Base-by-base conservation (phyloP, 2,113 vertebrate species). In the Onychorhynchus coronatus region DNA sequence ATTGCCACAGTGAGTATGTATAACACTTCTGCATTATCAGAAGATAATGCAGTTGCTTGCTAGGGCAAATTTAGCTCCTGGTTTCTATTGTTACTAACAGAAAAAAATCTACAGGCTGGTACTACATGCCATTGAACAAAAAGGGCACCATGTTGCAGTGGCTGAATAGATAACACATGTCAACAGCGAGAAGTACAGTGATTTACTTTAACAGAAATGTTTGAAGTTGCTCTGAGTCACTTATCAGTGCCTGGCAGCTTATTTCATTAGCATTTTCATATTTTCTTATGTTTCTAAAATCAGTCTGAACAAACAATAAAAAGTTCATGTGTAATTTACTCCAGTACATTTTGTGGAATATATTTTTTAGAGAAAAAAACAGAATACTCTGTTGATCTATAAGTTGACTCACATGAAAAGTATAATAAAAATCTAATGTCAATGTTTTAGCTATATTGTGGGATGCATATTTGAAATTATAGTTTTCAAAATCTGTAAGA, bases 241-340 rank as follows among this genome's bases (percentile, higher is more conserved):
- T 97, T 97, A 97, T 96, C 96, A 93, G 86, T 87, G 56, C 79
- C 46, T 66, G 79, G 72, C 97, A 97, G 97, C 90, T 92, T 93
- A 91, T 93, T 95, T 96, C 95, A 97, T 97, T 97, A 96, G 76
- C 93, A 97, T 97, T 97, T 97, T 88, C 55, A 71, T 85, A 91
- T 89, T 94, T 95, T 24, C 49, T 83, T 87, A 73, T 88, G 81
- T 85, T 96, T 95, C 90, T 76, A 71, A 94, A 93, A 89, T 79
- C 59, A 80, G 56, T 82, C 81, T 84, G 53, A 94, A 44, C 53
- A 96, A 97, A 93, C 35, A 93, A 35, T 58, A 82, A 68, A 94
- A 96, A 74, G 73, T 94, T 74, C 3, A 23, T 62, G 22, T 65
- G 78, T 67, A 85, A 89, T 90, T 91, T 91, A 58, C 53, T 79